These are phyloP conservation scores for Leucophenga maculata DNA, from an alignment of 2,888 invertebrate species.

Conservation along the genomic window DNA sequence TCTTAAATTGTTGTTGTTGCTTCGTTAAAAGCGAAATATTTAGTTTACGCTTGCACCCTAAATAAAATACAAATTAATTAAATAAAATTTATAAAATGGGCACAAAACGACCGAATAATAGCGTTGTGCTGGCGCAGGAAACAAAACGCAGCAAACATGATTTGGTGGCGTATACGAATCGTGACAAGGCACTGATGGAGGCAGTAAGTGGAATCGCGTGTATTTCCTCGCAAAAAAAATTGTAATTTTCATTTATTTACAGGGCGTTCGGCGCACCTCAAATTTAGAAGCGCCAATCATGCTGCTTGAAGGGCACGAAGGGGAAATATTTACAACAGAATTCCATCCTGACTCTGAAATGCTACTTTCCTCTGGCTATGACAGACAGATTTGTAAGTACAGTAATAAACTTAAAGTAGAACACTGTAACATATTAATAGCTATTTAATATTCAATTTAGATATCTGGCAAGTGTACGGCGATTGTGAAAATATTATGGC, in stretches of 20 bases:
- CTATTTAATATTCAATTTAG: conserved; percentile 72
- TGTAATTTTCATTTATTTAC: conserved; percentile 37
- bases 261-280: conserved; percentile 86
- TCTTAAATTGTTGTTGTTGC: too few species aligned
- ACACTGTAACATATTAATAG: background rate
- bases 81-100: conserved; percentile 55
- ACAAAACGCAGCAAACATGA: conserved; percentile 83
- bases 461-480: conserved; percentile 96
- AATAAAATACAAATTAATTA: background rate
- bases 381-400: conserved; percentile 91
- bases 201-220: conserved; percentile 75
- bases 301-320: conserved; percentile 96
- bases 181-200: conserved; percentile 84
- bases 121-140: conserved; percentile 72
- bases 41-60: background rate
- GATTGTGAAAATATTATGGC: conserved; percentile 97
- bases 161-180: conserved; percentile 78
- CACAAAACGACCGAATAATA: conserved; percentile 65
- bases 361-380: conserved; percentile 94
- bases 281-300: conserved; percentile 93
- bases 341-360: conserved; percentile 98
- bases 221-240: background rate
- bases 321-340: conserved; percentile 92
- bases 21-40: too few species aligned
- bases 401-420: background rate